Percentiles rank a stretch among this genome's conserved stretches.
Conservation (phyloP, 2,888 invertebrate genomes). For the Strigamia transsilvanica region DNA sequence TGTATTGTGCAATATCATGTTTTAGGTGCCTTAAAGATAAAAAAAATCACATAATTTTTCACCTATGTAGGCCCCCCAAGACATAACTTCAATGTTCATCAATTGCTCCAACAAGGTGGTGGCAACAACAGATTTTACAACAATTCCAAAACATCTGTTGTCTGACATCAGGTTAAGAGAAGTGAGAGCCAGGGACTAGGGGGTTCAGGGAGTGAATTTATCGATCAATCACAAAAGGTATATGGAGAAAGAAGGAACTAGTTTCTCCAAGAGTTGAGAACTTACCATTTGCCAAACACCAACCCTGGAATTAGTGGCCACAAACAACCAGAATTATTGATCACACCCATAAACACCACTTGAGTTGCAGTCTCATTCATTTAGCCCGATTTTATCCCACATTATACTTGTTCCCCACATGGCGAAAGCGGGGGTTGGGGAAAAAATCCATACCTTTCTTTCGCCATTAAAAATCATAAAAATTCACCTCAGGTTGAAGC, state of each 20-base stretch:
- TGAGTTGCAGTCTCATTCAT: neutral
- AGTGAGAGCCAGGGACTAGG: neutral
- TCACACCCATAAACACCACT: neutral
- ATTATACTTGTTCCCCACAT: neutral
- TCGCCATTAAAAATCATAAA: constrained; percentile 32
- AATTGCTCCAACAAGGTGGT: neutral
- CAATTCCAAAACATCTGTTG: constrained; percentile 29
- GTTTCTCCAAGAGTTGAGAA: neutral
- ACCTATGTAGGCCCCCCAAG: neutral
- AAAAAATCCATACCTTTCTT: neutral
- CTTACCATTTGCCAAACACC: neutral
- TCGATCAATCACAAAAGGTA: constrained; percentile 15
- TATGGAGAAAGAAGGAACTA: neutral
- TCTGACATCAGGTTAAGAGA: constrained; percentile 16
- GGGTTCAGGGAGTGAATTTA: neutral
- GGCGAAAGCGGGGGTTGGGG: neutral
- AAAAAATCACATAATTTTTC: too few relatives aligned
- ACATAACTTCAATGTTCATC: neutral
- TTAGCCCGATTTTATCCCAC: neutral
- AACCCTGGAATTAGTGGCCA: neutral
- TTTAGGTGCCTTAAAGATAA: too few relatives aligned
- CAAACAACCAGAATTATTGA: neutral
- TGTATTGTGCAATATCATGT: too few relatives aligned
- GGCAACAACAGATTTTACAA: constrained; percentile 16
- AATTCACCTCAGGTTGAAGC: constrained; percentile 1